Evolutionary conservation across 2,888 invertebrate species (phyloP).

Genomic region (Eupithecia abbreviata): DNA sequence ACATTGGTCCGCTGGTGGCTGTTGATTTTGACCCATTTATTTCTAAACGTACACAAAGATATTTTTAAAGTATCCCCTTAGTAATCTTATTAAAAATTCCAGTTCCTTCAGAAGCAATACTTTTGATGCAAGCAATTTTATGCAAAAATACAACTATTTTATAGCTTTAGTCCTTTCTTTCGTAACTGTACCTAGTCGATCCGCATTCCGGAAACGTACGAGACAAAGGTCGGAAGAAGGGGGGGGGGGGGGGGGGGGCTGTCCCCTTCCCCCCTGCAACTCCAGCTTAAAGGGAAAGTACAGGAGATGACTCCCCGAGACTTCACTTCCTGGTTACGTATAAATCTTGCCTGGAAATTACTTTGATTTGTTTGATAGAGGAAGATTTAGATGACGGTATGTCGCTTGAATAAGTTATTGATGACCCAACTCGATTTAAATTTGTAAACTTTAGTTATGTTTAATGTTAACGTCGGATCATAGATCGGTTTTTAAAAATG

Average conservation of each 20-base stretch:
- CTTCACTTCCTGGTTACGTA: slow-evolving; percentile 30
- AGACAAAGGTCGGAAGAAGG: slow-evolving; percentile 38
- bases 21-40: too few relatives aligned
- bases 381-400: slow-evolving; percentile 2
- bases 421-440: neutral
- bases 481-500: too few relatives aligned
- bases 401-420: neutral
- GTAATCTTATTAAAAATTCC: neutral
- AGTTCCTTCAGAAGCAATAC: neutral
- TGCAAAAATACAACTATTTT: neutral
- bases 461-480: too few relatives aligned
- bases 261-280: neutral
- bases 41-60: too few relatives aligned
- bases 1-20: too few relatives aligned
- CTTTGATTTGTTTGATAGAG: slow-evolving; percentile 14
- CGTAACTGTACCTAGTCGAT: slow-evolving; percentile 13
- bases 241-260: slow-evolving; percentile 8
- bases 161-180: neutral
- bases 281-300: slow-evolving; percentile 23
- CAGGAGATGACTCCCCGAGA: slow-evolving; percentile 31
- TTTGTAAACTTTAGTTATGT: neutral
- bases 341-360: slow-evolving; percentile 30
- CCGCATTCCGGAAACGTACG: slow-evolving; percentile 42
- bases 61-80: too few relatives aligned
- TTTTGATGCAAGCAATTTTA: neutral